Conservation (phyloP, 1,140 invertebrate genomes). For the Homarus americanus region DNA sequence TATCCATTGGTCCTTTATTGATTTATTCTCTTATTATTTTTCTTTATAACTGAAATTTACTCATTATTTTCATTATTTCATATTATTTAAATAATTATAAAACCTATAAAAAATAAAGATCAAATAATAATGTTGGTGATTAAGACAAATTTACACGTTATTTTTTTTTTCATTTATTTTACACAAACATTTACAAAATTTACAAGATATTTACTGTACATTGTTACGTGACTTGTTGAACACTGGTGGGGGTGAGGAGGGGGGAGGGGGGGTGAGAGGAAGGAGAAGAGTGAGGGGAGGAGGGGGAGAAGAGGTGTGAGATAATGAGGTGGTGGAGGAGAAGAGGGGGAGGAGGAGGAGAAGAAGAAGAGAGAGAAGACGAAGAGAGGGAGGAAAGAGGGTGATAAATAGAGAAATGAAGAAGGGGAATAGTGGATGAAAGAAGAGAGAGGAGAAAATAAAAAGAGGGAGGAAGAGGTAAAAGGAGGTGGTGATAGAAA, state of each 20-base stretch:
- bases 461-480: neutral
- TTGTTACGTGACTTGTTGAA: neutral
- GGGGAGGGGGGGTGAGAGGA: neutral
- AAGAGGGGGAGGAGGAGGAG: neutral
- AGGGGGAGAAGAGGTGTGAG: slow-evolving; percentile 1
- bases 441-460: too few relatives aligned
- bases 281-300: neutral
- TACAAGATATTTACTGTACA: slow-evolving; percentile 36
- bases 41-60: too few relatives aligned
- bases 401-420: neutral
- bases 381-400: neutral
- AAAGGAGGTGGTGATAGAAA: neutral
- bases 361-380: neutral
- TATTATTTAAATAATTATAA: too few relatives aligned
- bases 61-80: too few relatives aligned
- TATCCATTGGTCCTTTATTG: too few relatives aligned
- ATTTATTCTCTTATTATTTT: too few relatives aligned
- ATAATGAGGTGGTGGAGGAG: too few relatives aligned
- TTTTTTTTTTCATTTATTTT: slow-evolving; percentile 36
- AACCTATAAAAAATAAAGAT: neutral
- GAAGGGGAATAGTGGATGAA: neutral
- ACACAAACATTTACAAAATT: slow-evolving; percentile 49
- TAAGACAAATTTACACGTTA: too few relatives aligned
- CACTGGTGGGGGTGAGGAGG: neutral
- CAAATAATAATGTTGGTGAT: neutral